These are phyloP conservation scores for Sialis lutaria DNA, from an alignment of 2,888 invertebrate genomes.

Conservation along the genomic window DNA sequence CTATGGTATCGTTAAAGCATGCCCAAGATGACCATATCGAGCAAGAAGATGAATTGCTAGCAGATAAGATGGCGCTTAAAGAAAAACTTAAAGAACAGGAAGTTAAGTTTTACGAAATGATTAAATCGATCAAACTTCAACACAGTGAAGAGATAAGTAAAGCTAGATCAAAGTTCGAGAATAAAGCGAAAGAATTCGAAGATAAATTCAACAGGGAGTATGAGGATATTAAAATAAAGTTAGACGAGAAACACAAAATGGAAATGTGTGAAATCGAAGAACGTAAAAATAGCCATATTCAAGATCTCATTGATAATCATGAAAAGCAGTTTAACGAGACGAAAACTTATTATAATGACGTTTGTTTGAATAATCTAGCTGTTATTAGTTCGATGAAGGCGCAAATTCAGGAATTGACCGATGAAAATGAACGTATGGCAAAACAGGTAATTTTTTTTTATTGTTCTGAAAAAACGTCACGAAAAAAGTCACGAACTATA, in stretches of 20 bases:
- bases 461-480: slow-evolving; percentile 16
- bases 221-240: slow-evolving; percentile 47
- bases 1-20: slow-evolving; percentile 61
- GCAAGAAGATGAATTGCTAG: slow-evolving; percentile 59
- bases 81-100: slow-evolving; percentile 50
- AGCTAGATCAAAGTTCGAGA: slow-evolving; percentile 43
- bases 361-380: slow-evolving; percentile 81
- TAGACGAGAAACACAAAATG: slow-evolving; percentile 55
- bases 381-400: slow-evolving; percentile 81
- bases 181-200: slow-evolving; percentile 48
- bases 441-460: slow-evolving; percentile 31
- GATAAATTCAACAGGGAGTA: slow-evolving; percentile 60
- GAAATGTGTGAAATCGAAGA: slow-evolving; percentile 84
- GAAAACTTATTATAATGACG: slow-evolving; percentile 90
- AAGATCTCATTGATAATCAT: slow-evolving; percentile 63
- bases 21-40: slow-evolving; percentile 67
- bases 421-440: slow-evolving; percentile 61
- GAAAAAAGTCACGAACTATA: too few relatives aligned
- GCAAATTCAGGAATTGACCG: slow-evolving; percentile 58
- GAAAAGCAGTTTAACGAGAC: slow-evolving; percentile 75
- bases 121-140: slow-evolving; percentile 49
- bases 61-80: slow-evolving; percentile 52
- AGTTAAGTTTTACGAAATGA: slow-evolving; percentile 50
- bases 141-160: slow-evolving; percentile 32
- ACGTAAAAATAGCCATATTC: slow-evolving; percentile 74